Base-by-base conservation (phyloP, 2,113 vertebrate genomes). In the Balaeniceps rex region DNA sequence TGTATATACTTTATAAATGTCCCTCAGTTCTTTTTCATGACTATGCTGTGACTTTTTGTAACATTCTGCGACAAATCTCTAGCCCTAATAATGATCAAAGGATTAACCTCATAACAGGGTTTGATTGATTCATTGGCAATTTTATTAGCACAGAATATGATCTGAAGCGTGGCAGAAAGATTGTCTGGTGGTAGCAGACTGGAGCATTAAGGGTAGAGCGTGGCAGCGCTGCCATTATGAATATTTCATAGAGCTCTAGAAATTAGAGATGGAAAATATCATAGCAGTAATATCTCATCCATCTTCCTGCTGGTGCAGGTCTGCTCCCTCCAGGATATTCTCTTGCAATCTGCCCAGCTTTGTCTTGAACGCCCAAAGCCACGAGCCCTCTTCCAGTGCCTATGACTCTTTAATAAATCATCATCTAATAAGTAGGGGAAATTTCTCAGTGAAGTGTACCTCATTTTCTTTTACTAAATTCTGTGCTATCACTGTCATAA, bases 41-140 rank as follows among this genome's bases (percentile, higher is more conserved):
- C 3, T 47, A 3, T 28, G 25, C 47, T 31, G 42, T n/a, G 87
- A 60, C 42, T 88, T 83, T 87, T 77, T 64, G 54, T 47, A 88
- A 51, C 0, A 5, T 12, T 52, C 57, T 63, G 70, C 4, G 28
- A 80, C 76, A 93, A 77, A 91, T 66, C 64, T 78, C 87, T 77
- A 24, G 46, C 72, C 68, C 87, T 92, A 86, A 95, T 93, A 90
- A 93, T 6, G 54, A 92, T 96, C 87, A 82, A 93, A 65, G 57
- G 83, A 91, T 95, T 95, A 89, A 77, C 93, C 77, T 96, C 29
- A 0, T 93, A 77, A 61, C 40, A 90, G 86, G 51, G 57, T 58
- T 69, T 95, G 90, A 96, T 91, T 93, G 94, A 95, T 90, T 92
- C 70, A 88, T 97, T 96, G 69, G 83, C 68, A 80, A 89, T 84